Evolutionary conservation across 2,797 vertebrate genomes (phyloP), one percentile per base, ranked within the genome.

Genomic region (Lacerta viridis): DNA sequence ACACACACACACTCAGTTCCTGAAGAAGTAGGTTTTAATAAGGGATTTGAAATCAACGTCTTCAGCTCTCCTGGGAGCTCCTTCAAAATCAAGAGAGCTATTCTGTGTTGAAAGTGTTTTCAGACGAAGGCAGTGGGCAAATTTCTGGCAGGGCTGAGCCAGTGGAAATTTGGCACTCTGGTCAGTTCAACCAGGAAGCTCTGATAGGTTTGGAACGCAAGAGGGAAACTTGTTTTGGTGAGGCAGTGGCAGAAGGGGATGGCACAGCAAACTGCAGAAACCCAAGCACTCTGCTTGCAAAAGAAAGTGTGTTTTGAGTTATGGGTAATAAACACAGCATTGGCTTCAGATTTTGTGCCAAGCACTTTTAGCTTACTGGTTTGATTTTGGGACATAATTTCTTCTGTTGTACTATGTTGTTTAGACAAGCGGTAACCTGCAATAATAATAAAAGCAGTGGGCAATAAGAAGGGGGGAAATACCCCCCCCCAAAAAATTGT

Each of bases 131-230:
- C 41, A 75, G 59, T 33, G 78, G 83, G 88, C 83, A 89, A 85
- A 81, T 43, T 81, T 81, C 41, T 89, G 88, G 71, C 78, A 81
- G 59, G 68, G 72, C 68, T 81, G 59, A 82, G 72, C 72, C 46
- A 85, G 71, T 89, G 88, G 88, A 89, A 89, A 89, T 85, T 81
- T 85, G 84, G 88, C 88, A 89, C 27, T 81, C 18, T 3, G 33
- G 17, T 50, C 55, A 59, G 61, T 82, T 68, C 36, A 29, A 76
- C 84, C 72, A 81, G 71, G 43, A 80, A 81, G 43, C 83, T 75
- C 59, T 85, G 41, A 85, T 85, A 85, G 83, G 69, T n/a, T 64
- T 80, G 88, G 71, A 89, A 77, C 66, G 66, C 8, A 86, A 80
- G 59, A 69, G 72, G 20, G 71, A 83, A 71, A 50, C n/a, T 91